phyloP scores from a whole-genome alignment of 2,113 vertebrate species.

The Megalops atlanticus region DNA sequence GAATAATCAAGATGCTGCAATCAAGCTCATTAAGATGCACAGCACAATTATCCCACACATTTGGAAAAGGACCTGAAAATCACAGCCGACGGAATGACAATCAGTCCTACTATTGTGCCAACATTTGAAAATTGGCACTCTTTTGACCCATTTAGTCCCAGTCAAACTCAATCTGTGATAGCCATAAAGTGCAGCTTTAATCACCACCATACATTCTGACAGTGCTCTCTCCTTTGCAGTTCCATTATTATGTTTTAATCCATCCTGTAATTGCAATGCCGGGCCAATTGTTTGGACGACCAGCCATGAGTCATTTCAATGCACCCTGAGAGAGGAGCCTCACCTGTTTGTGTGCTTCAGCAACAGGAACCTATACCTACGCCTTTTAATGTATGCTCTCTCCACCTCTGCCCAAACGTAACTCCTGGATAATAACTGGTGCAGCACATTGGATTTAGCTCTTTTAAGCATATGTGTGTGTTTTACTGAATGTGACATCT shows the following conservation, averaged over 20 bases:
- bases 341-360: no score
- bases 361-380: no score
- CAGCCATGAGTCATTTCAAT: background rate
- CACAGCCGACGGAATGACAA: background rate
- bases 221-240: background rate
- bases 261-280: background rate
- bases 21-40: background rate
- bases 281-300: background rate
- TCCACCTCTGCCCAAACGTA: no score
- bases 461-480: no score
- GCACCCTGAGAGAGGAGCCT: no score
- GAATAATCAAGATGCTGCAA: background rate
- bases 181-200: background rate
- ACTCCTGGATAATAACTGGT: no score
- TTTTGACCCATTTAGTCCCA: background rate
- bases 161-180: background rate
- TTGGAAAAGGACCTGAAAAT: background rate
- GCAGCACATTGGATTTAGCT: no score
- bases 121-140: background rate
- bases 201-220: background rate
- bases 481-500: background rate
- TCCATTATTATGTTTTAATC: background rate
- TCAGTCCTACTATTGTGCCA: background rate
- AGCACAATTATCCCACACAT: background rate
- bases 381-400: no score